Percentiles rank a stretch among this genome's conserved stretches.
Conservation (phyloP, 2,797 vertebrate genomes). For the Sebastes jordani region DNA sequence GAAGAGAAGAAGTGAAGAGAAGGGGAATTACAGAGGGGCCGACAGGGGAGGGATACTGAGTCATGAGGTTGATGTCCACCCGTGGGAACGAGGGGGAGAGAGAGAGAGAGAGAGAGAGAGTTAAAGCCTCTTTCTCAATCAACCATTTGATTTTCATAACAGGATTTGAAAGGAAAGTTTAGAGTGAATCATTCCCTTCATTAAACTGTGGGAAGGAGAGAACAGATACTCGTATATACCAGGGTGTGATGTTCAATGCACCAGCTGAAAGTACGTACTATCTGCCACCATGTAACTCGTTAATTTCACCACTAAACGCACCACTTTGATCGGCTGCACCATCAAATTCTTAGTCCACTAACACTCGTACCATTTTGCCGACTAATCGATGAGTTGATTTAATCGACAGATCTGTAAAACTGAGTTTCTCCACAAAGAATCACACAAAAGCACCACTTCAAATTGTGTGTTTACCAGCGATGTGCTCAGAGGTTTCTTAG, state of each 20-base stretch:
- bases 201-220: background rate
- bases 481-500: too few relatives aligned
- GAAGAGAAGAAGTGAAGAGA: background rate
- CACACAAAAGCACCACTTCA: too few relatives aligned
- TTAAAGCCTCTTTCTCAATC: slow-evolving; percentile 29
- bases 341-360: too few relatives aligned
- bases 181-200: background rate
- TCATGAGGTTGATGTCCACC: slow-evolving; percentile 50
- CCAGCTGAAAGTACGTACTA: background rate
- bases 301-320: background rate
- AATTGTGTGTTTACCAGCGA: too few relatives aligned
- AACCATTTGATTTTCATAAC: slow-evolving; percentile 30
- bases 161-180: background rate
- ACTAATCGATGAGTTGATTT: too few relatives aligned
- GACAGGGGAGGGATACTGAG: slow-evolving; percentile 34
- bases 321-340: background rate
- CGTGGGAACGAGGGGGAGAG: slow-evolving; percentile 44
- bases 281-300: background rate
- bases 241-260: background rate
- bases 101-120: background rate
- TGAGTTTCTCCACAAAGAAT: too few relatives aligned
- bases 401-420: too few relatives aligned
- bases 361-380: too few relatives aligned
- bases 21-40: slow-evolving; percentile 47
- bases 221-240: background rate